A percentile compares a stretch with the other conserved stretches of the same genome.
Evolutionary conservation across 2,888 invertebrate genomes (phyloP).

Genomic region (Gibbula magus): DNA sequence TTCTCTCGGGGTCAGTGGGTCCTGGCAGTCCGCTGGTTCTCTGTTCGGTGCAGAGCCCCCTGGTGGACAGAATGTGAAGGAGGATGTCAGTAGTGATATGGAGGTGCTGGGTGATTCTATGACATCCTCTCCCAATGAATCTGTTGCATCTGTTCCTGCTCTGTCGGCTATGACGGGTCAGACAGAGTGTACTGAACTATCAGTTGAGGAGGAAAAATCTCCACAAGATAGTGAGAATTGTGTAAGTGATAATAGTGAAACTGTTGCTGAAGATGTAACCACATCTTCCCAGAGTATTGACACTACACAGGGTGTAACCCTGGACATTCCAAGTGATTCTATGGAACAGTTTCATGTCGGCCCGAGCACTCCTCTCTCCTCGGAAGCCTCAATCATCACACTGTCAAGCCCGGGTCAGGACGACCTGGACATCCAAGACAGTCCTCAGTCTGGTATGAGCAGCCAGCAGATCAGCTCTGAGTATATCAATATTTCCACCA

Average conservation of each 20-base stretch:
- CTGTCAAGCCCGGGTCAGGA: slow-evolving; percentile 19
- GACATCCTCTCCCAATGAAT: not conserved
- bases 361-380: not conserved
- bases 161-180: not conserved
- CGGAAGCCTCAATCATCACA: slow-evolving; percentile 16
- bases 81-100: too few species aligned
- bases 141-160: not conserved
- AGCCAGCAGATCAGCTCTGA: not conserved
- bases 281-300: not conserved
- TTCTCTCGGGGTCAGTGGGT: too few species aligned
- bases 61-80: too few species aligned
- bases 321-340: not conserved
- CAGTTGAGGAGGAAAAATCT: not conserved
- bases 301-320: not conserved
- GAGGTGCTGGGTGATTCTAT: not conserved
- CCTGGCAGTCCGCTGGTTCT: too few species aligned
- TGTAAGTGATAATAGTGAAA: not conserved
- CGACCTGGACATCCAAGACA: not conserved
- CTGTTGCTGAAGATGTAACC: not conserved
- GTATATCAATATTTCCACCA: slow-evolving; percentile 2
- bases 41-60: too few species aligned
- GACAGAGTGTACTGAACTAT: not conserved
- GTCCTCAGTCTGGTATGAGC: not conserved
- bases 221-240: not conserved
- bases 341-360: not conserved